phyloP scores from a whole-genome alignment of 2,888 invertebrate genomes.

The Fragum sueziense region DNA sequence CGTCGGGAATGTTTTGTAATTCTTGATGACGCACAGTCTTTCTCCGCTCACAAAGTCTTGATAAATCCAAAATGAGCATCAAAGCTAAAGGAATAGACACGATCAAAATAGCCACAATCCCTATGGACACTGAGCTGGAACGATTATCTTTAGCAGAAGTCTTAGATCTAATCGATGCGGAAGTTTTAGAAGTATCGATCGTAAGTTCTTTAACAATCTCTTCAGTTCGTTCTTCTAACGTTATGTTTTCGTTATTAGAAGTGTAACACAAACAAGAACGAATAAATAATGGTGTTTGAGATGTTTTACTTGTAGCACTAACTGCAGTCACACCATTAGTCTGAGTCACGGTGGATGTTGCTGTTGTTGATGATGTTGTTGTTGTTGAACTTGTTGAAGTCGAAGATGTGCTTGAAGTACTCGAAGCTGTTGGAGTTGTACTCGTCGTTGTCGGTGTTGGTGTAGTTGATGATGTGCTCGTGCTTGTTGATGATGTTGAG shows the following conservation, averaged over 20 bases:
- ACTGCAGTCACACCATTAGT: not conserved
- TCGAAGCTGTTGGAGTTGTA: not conserved
- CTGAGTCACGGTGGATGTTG: not conserved
- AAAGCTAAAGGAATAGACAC: not conserved
- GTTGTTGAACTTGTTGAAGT: not conserved
- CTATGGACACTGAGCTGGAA: slow-evolving; percentile 2
- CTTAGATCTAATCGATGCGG: not conserved
- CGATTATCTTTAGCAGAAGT: not conserved
- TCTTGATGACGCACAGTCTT: too few species aligned
- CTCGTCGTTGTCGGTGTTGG: not conserved
- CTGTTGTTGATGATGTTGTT: not conserved
- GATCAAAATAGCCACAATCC: not conserved
- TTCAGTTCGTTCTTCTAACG: not conserved
- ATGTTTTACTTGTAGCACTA: not conserved
- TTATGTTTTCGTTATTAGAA: not conserved
- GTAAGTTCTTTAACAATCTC: not conserved
- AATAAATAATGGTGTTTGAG: not conserved
- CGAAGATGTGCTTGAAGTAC: not conserved
- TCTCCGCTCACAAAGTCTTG: not conserved
- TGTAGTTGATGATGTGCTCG: not conserved
- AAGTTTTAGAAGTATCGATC: not conserved
- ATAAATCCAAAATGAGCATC: not conserved
- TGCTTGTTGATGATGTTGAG: not conserved
- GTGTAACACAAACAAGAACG: slow-evolving; percentile 5
- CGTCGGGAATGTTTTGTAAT: too few species aligned